Evolutionary conservation across 2,113 vertebrate genomes (phyloP).

Genomic region (Ciconia boyciana): DNA sequence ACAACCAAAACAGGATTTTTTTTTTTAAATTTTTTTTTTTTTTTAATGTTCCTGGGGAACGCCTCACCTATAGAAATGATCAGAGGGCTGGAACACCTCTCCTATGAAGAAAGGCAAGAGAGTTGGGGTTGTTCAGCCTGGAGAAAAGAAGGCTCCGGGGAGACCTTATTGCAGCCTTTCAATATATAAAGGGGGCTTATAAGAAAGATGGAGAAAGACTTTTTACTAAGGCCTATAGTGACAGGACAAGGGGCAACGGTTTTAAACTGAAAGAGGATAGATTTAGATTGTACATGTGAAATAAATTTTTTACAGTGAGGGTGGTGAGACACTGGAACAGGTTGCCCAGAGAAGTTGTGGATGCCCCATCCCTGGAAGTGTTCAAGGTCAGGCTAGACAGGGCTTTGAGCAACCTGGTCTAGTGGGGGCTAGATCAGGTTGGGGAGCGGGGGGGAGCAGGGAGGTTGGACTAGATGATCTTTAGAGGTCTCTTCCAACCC

Average conservation of each 20-base stretch:
- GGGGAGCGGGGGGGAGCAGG: no score
- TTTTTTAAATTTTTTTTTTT: background rate
- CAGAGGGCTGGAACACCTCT: background rate
- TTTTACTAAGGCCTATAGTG: background rate
- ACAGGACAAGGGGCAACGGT: background rate
- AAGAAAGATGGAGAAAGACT: background rate
- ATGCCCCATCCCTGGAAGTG: background rate
- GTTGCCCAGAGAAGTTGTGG: background rate
- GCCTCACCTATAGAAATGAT: background rate
- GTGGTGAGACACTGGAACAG: background rate
- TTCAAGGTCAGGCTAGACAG: background rate
- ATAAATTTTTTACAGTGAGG: background rate
- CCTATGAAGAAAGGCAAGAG: background rate
- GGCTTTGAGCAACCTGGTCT: background rate
- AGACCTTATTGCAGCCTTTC: background rate
- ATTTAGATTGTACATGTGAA: background rate
- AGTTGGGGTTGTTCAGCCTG: background rate
- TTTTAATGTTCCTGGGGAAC: background rate
- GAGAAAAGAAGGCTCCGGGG: background rate
- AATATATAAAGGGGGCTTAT: background rate
- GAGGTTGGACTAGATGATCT: background rate
- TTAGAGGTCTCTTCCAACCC: background rate
- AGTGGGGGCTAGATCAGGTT: no score
- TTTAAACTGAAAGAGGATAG: background rate
- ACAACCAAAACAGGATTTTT: background rate